These are phyloP conservation scores for Hemiprocne comata DNA, from an alignment of 2,113 vertebrate genomes.

Conservation along the genomic window DNA sequence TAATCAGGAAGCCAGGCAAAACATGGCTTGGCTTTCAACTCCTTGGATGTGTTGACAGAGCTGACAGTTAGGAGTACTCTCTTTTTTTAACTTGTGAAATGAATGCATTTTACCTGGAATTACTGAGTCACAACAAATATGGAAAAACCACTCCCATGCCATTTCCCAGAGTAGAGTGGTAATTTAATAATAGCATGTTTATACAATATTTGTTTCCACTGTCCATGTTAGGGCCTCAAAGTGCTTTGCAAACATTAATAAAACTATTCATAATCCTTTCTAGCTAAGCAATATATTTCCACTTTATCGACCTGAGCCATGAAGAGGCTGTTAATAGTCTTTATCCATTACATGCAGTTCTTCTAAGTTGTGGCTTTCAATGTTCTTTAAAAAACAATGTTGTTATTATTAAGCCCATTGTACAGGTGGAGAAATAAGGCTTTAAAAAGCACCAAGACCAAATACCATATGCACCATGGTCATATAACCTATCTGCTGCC, in stretches of 20 bases:
- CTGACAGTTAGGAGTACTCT: conserved; percentile 20
- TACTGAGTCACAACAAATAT: conserved; percentile 56
- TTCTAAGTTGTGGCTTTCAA: neutral
- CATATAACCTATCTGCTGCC: neutral
- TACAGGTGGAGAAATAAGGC: neutral
- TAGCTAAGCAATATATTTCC: neutral
- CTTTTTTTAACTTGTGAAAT: conserved; percentile 59
- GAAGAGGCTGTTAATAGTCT: neutral
- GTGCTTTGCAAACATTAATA: conserved; percentile 20
- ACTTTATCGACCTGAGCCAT: neutral
- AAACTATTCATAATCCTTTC: neutral
- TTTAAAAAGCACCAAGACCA: neutral
- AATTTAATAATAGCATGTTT: conserved; percentile 52
- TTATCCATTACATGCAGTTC: neutral
- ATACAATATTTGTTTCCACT: conserved; percentile 42
- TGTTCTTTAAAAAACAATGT: neutral
- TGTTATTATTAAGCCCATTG: neutral
- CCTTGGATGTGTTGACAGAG: conserved; percentile 51
- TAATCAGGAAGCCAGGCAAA: conserved; percentile 25
- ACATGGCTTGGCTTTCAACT: neutral
- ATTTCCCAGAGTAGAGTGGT: conserved; percentile 56
- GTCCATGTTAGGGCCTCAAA: neutral
- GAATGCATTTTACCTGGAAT: conserved; percentile 57
- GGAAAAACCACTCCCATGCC: conserved; percentile 60
- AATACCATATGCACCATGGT: neutral